Conservation (phyloP, 2,888 invertebrate genomes). For the Nephrocerus scutellatus region DNA sequence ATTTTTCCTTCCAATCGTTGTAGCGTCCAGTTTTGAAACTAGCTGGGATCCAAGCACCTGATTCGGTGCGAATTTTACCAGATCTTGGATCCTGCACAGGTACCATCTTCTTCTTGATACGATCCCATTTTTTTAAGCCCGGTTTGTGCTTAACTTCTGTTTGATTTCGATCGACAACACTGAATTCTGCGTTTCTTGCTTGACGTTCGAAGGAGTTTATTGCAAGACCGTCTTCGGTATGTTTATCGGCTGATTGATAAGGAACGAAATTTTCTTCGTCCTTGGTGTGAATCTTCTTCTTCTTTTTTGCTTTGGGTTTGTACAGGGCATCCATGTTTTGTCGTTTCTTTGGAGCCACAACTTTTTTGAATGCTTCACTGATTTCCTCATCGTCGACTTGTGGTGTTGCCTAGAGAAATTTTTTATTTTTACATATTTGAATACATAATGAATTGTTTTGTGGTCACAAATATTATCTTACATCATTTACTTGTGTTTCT, state of each 20-base stretch:
- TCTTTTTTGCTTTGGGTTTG: conserved; percentile 54
- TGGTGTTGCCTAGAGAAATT: conserved; percentile 29
- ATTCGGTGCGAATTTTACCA: conserved; percentile 89
- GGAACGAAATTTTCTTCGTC: conserved; percentile 83
- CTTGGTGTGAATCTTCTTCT: conserved; percentile 44
- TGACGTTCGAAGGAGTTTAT: conserved; percentile 74
- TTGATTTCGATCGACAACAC: conserved; percentile 73
- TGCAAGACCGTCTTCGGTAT: conserved; percentile 66
- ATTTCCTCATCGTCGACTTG: conserved; percentile 53
- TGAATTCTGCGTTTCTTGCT: conserved; percentile 71
- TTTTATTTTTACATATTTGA: too few relatives aligned
- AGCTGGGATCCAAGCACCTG: conserved; percentile 89
- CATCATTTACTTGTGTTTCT: too few relatives aligned
- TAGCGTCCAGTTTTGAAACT: conserved; percentile 89
- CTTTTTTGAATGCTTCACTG: conserved; percentile 52
- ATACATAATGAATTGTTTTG: too few relatives aligned
- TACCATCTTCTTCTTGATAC: conserved; percentile 93
- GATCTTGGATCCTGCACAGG: conserved; percentile 51
- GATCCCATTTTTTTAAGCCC: conserved; percentile 78
- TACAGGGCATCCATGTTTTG: conserved; percentile 53
- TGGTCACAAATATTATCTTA: too few relatives aligned
- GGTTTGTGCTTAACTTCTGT: conserved; percentile 57
- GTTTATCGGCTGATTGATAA: conserved; percentile 75
- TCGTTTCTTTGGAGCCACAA: conserved; percentile 51
- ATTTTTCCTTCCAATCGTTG: conserved; percentile 76